Base-by-base conservation (phyloP, 2,888 invertebrate species). In the Gibbula magus region DNA sequence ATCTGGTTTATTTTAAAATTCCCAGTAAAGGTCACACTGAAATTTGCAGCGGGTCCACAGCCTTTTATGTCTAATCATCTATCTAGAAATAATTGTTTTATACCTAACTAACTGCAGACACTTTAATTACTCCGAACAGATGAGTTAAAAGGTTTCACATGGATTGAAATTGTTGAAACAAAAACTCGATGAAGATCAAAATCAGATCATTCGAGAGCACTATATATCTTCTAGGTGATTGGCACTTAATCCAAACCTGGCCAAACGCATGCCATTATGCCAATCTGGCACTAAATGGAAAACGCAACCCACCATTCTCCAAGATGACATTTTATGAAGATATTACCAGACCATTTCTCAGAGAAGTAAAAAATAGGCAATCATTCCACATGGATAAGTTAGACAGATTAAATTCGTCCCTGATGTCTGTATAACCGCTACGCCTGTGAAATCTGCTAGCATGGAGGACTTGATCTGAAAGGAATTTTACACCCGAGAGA, bases 401-500 rank as follows among this genome's bases (percentile, higher is more conserved):
- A n/a, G 29, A 61, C 29, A 61, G 61, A 61, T 61, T 61, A 61
- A 61, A 61, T 61, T 61, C 61, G 29, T 61, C 61, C 61, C 25
- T 29, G 29, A 61, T 61, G 61, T 61, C 61, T 29, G 29, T 29
- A 29, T 29, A n/a, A 25, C 25, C 61, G 61, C 61, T 25, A 61
- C 25, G 29, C 29, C 61, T 61, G 61, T 29, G 29, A 61, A 61
- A 61, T 61, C 61, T 61, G 61, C 16, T 29, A 25, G 25, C 61
- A 18, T 61, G 61, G 61, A 61, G 25, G 29, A 29, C 29, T 61
- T 61, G 61, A 29, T 61, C 61, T 61, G 61, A 61, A 61, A 61
- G 61, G 61, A 61, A 61, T 61, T 61, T 61, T 61, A 25, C 61
- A 61, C 61, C 61, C 29, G 61, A 61, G 61, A 61, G 61, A 61